These are phyloP conservation scores for Platysternon megacephalum DNA, from an alignment of 2,113 vertebrate genomes.

Conservation along the genomic window DNA sequence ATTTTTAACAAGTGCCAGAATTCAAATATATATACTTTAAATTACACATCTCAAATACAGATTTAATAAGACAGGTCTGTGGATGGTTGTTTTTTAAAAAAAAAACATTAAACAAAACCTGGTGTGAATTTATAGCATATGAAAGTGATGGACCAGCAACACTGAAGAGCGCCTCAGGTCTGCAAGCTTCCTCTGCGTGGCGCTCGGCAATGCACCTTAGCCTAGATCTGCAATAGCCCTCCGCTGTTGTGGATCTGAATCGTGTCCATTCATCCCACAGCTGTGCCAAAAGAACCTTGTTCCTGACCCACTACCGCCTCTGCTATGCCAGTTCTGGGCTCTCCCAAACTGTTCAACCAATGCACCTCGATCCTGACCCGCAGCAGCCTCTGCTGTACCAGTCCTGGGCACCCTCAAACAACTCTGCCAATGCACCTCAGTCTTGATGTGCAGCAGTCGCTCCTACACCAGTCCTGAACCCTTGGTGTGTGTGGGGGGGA, in stretches of 20 bases:
- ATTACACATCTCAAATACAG: background rate
- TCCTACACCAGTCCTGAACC: background rate
- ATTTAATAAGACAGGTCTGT: background rate
- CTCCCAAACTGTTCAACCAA: background rate
- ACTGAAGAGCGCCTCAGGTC: background rate
- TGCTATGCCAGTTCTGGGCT: background rate
- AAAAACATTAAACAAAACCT: background rate
- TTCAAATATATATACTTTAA: background rate
- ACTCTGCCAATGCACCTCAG: rapidly evolving
- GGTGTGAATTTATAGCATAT: background rate
- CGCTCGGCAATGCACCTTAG: background rate
- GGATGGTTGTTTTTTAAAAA: background rate
- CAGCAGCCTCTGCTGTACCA: background rate
- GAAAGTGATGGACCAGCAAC: background rate
- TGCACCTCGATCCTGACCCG: no score
- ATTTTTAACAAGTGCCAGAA: background rate
- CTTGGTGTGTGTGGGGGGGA: background rate
- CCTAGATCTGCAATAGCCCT: background rate
- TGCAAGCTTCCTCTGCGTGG: background rate
- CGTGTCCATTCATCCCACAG: rapidly evolving
- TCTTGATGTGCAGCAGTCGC: background rate
- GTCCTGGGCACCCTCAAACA: background rate
- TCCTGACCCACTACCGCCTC: background rate
- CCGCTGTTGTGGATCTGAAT: background rate
- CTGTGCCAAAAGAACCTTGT: background rate